Percentiles rank a stretch among this genome's conserved stretches.
Conservation (phyloP, 2,797 vertebrate genomes). For the Myotis daubentonii region DNA sequence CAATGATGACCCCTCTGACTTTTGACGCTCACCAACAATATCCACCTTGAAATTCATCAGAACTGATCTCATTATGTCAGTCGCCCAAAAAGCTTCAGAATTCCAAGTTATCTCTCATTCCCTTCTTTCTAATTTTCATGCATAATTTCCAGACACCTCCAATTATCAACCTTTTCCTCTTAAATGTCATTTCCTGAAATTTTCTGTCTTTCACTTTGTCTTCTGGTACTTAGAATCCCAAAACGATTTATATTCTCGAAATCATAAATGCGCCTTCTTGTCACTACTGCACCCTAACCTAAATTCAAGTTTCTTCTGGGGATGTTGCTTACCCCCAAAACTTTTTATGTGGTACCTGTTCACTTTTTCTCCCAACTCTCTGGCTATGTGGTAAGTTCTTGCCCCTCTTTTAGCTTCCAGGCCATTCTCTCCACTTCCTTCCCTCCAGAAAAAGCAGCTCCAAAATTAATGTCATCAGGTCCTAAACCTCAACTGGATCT, state of each 20-base stretch:
- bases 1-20: neutral
- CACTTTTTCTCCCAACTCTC: neutral
- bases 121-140: neutral
- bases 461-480: neutral
- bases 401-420: neutral
- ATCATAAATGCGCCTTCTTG: neutral
- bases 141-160: neutral
- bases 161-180: neutral
- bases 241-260: neutral
- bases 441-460: neutral
- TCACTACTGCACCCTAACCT: neutral
- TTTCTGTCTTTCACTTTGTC: neutral
- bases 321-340: neutral
- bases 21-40: neutral
- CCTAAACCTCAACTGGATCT: neutral
- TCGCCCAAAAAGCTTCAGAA: neutral
- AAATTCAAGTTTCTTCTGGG: neutral
- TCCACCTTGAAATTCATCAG: neutral
- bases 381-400: neutral
- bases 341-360: neutral
- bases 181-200: neutral
- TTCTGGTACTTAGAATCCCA: neutral
- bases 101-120: neutral
- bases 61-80: neutral
- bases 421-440: neutral